These are phyloP conservation scores for Lypha dubia DNA, from an alignment of 2,888 invertebrate genomes.

Conservation along the genomic window DNA sequence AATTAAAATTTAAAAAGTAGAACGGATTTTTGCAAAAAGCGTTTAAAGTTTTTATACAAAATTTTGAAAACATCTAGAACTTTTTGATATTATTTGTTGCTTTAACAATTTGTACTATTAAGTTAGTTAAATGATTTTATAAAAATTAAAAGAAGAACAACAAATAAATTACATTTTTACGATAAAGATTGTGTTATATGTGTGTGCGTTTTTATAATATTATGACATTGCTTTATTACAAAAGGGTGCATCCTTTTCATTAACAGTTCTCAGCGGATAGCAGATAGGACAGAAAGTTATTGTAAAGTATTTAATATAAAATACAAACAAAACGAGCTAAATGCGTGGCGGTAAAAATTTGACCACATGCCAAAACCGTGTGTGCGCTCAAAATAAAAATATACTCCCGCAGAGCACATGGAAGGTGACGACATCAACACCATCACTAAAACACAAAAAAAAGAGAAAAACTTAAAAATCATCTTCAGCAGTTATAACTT, in stretches of 20 bases:
- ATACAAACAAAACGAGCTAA: background rate
- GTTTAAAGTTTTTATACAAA: too few relatives aligned
- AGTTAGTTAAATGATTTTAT: too few relatives aligned
- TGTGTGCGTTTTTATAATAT: too few relatives aligned
- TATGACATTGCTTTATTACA: too few relatives aligned
- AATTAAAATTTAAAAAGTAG: too few relatives aligned
- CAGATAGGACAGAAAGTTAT: background rate
- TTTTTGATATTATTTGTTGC: too few relatives aligned
- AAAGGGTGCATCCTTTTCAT: background rate
- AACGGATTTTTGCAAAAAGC: too few relatives aligned
- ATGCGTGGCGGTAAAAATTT: slow-evolving; percentile 55
- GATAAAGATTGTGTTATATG: too few relatives aligned
- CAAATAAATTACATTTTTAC: too few relatives aligned
- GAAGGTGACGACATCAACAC: slow-evolving; percentile 58
- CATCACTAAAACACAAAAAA: slow-evolving; percentile 4
- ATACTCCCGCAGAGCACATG: slow-evolving; percentile 63
- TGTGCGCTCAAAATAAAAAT: slow-evolving; percentile 34
- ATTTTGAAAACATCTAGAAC: too few relatives aligned
- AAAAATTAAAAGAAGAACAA: too few relatives aligned
- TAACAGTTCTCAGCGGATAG: background rate
- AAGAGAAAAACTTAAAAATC: slow-evolving; percentile 6
- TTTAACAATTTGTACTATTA: too few relatives aligned
- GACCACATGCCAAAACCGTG: slow-evolving; percentile 68
- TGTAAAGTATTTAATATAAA: background rate
- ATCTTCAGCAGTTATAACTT: slow-evolving; percentile 13